A percentile compares a stretch with the other conserved stretches of the same genome.
phyloP scores from a whole-genome alignment of 2,888 invertebrate genomes.

The Agriopis aurantiaria region DNA sequence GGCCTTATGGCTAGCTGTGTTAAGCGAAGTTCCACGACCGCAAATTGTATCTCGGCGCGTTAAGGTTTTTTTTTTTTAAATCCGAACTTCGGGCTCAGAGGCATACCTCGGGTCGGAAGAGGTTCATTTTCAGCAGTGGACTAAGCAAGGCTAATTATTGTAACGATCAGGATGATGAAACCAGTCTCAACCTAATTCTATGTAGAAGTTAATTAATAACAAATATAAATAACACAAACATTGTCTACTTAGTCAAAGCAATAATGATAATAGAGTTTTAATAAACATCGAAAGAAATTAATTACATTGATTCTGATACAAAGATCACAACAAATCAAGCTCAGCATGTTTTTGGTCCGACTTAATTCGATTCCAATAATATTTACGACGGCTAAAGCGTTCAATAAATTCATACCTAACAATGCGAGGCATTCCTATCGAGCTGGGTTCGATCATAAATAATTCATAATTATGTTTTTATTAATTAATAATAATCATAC shows the following conservation, averaged over 20 bases:
- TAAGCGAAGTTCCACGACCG: too few species aligned
- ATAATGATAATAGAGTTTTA: slow-evolving; percentile 23
- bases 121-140: too few species aligned
- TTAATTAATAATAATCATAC: slow-evolving; percentile 72
- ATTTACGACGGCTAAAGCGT: slow-evolving; percentile 64
- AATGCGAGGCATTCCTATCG: slow-evolving; percentile 62
- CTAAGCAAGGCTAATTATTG: too few species aligned
- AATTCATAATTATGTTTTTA: slow-evolving; percentile 77
- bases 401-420: slow-evolving; percentile 71
- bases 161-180: too few species aligned
- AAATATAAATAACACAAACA: background rate
- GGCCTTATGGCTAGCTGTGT: too few species aligned
- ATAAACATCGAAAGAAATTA: slow-evolving; percentile 34
- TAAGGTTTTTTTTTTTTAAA: too few species aligned
- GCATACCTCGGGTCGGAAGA: too few species aligned
- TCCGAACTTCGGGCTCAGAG: too few species aligned
- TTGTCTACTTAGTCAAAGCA: too few species aligned
- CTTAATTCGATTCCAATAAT: slow-evolving; percentile 48
- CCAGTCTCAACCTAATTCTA: too few species aligned
- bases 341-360: slow-evolving; percentile 30
- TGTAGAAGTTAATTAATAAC: too few species aligned
- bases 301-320: slow-evolving; percentile 20
- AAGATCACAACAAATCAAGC: slow-evolving; percentile 24
- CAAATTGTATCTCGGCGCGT: too few species aligned
- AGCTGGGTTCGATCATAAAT: slow-evolving; percentile 65